Conservation (phyloP, 2,113 vertebrate species). For the Marcusenius ussheri region DNA sequence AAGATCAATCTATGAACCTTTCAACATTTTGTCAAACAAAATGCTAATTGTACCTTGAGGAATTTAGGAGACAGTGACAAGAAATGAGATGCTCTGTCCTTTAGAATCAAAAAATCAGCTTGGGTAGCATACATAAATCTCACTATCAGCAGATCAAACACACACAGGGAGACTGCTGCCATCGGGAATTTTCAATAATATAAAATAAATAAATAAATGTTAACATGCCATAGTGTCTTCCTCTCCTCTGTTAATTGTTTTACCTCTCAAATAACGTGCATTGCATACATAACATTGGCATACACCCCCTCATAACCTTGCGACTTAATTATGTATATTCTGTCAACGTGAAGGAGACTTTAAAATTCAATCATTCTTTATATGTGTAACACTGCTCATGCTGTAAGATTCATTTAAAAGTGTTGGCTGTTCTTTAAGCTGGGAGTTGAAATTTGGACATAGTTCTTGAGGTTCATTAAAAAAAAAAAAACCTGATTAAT, state of each 20-base stretch:
- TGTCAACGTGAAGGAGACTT: not conserved
- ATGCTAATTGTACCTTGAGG: slow-evolving; percentile 99
- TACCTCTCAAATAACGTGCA: not conserved
- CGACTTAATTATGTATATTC: not conserved
- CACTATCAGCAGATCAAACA: slow-evolving; percentile 66
- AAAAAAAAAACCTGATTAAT: not conserved
- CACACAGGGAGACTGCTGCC: slow-evolving; percentile 35
- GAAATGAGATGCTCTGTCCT: slow-evolving; percentile 99
- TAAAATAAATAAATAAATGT: slow-evolving; percentile 27
- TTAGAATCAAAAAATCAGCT: slow-evolving; percentile 89
- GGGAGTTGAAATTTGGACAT: not conserved
- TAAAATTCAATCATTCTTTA: not conserved
- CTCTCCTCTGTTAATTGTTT: slow-evolving; percentile 15
- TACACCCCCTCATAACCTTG: not conserved
- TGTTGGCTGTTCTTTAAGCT: not conserved
- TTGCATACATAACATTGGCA: not conserved
- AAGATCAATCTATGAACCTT: slow-evolving; percentile 99
- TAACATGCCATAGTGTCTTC: slow-evolving; percentile 5
- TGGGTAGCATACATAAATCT: slow-evolving; percentile 86
- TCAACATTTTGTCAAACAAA: slow-evolving; percentile 99
- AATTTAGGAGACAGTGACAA: slow-evolving; percentile 99
- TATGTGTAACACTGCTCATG: not conserved
- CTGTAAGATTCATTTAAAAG: not conserved
- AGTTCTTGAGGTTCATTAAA: not conserved
- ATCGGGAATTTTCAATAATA: slow-evolving; percentile 32